These are phyloP conservation scores for Lagopus muta DNA, from an alignment of 2,113 vertebrate genomes.

Conservation along the genomic window DNA sequence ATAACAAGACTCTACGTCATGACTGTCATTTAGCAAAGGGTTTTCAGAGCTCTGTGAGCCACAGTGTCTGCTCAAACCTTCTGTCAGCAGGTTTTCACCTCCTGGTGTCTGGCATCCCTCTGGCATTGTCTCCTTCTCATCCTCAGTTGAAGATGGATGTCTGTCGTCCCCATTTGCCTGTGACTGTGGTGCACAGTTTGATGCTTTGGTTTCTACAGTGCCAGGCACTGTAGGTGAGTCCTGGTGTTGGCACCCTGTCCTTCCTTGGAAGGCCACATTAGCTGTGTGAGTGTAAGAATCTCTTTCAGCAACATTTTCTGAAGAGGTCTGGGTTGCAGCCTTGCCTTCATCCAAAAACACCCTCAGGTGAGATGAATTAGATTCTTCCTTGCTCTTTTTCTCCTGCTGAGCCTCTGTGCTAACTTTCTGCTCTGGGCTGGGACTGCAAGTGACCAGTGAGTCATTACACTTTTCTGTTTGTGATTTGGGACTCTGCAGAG, in stretches of 20 bases:
- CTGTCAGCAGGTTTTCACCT: background rate
- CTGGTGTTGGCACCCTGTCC: background rate
- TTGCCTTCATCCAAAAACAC: background rate
- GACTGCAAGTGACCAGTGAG: background rate
- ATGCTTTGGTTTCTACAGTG: background rate
- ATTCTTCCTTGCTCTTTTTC: background rate
- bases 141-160: background rate
- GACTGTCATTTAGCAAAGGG: slow-evolving; percentile 58
- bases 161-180: background rate
- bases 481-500: slow-evolving; percentile 24
- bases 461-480: slow-evolving; percentile 19
- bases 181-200: background rate
- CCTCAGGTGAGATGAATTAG: background rate
- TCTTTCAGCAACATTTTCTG: background rate
- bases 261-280: background rate
- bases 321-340: background rate
- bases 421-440: background rate
- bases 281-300: background rate
- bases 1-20: slow-evolving; percentile 74
- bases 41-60: slow-evolving; percentile 23
- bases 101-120: background rate
- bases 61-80: background rate
- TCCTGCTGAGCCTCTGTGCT: background rate
- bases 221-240: background rate
- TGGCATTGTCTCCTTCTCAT: background rate